Evolutionary conservation across 2,113 vertebrate species (phyloP).

Genomic region (Scolopax mira): DNA sequence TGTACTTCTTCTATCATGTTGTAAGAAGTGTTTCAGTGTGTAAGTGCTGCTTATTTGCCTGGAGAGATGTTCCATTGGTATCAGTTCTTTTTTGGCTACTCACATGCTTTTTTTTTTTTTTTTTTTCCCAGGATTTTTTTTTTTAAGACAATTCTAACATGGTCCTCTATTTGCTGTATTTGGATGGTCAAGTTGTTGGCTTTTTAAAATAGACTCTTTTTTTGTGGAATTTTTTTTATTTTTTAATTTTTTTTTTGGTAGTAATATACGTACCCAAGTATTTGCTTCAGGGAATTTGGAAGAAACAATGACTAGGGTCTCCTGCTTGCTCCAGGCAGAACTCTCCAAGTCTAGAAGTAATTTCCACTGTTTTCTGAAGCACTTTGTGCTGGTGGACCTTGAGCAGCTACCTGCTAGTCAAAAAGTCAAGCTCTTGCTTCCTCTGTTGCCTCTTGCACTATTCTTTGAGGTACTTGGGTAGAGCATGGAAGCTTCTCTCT

Average conservation of each 20-base stretch:
- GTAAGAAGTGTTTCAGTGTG: not conserved
- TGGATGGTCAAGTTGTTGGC: not conserved
- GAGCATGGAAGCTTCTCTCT: not conserved
- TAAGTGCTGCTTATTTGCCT: not conserved
- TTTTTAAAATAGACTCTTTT: not conserved
- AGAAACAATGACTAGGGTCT: not conserved
- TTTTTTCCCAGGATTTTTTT: not conserved
- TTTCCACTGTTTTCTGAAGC: not conserved
- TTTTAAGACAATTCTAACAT: not conserved
- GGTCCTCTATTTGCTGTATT: not conserved
- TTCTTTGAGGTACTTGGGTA: not conserved
- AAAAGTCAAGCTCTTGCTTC: not conserved
- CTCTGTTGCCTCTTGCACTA: not conserved
- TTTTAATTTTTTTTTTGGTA: not conserved
- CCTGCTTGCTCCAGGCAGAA: not conserved
- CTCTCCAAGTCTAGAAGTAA: not conserved
- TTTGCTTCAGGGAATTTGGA: not conserved
- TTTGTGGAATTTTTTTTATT: not conserved
- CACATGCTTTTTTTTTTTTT: accelerated
- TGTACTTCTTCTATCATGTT: not conserved
- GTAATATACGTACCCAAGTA: not conserved
- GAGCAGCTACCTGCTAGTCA: not conserved
- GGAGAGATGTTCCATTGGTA: not conserved
- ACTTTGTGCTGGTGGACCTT: not conserved
- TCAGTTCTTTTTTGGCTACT: not conserved